Base-by-base conservation (phyloP, 1,140 invertebrate species). In the Drosophila mauritiana region DNA sequence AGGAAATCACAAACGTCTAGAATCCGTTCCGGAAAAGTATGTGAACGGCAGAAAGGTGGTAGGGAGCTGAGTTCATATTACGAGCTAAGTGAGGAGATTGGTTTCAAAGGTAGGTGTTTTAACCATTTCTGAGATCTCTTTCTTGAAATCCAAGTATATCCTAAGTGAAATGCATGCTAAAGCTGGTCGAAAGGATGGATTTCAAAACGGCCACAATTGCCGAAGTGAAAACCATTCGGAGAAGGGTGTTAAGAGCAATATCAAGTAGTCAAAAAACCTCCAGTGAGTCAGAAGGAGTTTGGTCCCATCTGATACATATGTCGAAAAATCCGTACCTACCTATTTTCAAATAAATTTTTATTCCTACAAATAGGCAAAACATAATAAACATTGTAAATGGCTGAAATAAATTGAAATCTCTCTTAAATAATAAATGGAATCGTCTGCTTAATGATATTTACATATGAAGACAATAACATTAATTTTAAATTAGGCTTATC, bases 81-180 rank as follows among this genome's bases (percentile, higher is more conserved):
- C 1, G n/a, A 34, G 17, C 13, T 58, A 31, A 22, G 39, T 2
- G 20, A 45, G 53, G 57, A 58, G 42, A 15, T 13, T 27, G 8
- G 31, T 12, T n/a, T 40, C 15, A 62, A 31, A 20, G 54, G 59
- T 62, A 62, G n/a, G 11, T 1, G 17, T 0, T 8, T 1, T 3
- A 27, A 3, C 8, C 31, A 12, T 0, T 8, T 4, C 2, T 22
- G 1, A 54, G 4, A 43, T 43, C 1, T 46, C 13, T 2, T 5
- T 1, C 10, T 58, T 0, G 20, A 12, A 20, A n/a, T 8, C 0
- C 0, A 39, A 15, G 11, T 13, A 13, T 4, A 3, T n/a, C 48
- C 22, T 4, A 20, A 82, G 80, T 78, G 13, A 48, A 62, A 53
- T 27, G 12, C 0, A 53, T 83, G n/a, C 20, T 79, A 10, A 31